Evolutionary conservation across 2,888 invertebrate species (phyloP).

Genomic region (Camptogramma bilineatum): DNA sequence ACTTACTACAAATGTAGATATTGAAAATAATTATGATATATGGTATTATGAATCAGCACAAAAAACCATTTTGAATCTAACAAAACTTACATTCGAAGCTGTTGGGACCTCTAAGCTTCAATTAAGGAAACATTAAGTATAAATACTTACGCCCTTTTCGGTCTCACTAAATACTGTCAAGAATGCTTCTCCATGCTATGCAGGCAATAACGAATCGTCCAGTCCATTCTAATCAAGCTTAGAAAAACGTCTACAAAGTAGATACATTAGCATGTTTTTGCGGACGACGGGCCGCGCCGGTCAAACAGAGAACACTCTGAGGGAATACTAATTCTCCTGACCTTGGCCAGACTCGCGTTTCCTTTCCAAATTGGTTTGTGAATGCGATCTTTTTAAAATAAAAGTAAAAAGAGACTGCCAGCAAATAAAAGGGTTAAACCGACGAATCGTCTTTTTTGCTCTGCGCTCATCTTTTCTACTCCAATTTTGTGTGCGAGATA

Average conservation of each 20-base stretch:
- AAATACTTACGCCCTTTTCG: neutral
- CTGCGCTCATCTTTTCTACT: slow-evolving; percentile 67
- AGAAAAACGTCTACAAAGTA: slow-evolving; percentile 71
- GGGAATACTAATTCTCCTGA: slow-evolving; percentile 82
- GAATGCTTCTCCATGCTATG: slow-evolving; percentile 3
- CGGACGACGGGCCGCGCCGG: slow-evolving; percentile 68
- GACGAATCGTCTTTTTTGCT: slow-evolving; percentile 74
- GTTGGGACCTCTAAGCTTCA: no score
- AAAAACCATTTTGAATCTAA: no score
- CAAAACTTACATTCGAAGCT: no score
- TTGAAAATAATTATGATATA: no score
- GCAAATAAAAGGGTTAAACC: slow-evolving; percentile 80
- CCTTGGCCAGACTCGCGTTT: slow-evolving; percentile 84
- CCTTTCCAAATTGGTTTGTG: slow-evolving; percentile 85
- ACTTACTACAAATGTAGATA: no score
- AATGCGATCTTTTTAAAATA: slow-evolving; percentile 84
- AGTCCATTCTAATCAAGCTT: slow-evolving; percentile 70
- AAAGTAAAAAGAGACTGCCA: slow-evolving; percentile 78
- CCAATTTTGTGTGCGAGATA: slow-evolving; percentile 62
- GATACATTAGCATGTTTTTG: slow-evolving; percentile 78
- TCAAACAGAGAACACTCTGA: slow-evolving; percentile 77
- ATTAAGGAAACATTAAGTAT: no score
- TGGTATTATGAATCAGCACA: no score
- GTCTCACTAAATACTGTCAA: neutral
- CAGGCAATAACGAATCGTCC: slow-evolving; percentile 10